phyloP scores from a whole-genome alignment of 1,140 invertebrate species.

The Heliconius hewitsoni region DNA sequence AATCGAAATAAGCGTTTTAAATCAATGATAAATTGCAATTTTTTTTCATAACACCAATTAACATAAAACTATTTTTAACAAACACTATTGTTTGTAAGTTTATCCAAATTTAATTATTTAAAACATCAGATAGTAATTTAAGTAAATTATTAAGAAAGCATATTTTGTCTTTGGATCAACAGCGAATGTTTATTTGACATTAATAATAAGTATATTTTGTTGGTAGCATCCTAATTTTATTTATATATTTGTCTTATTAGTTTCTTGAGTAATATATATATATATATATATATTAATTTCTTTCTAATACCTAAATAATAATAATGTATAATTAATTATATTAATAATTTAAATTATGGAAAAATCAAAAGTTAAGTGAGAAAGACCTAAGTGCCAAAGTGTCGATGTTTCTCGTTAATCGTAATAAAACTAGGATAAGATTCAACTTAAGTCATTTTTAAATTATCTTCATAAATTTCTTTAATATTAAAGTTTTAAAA shows the following conservation, averaged over 20 bases:
- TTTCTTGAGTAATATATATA: no score
- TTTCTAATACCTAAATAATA: no score
- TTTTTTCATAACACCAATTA: conserved; percentile 34
- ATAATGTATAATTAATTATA: no score
- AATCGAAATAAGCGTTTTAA: conserved; percentile 11
- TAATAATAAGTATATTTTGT: not conserved
- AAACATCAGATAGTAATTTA: conserved; percentile 15
- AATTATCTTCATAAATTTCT: not conserved
- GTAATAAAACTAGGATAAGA: conserved; percentile 46
- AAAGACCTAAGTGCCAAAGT: conserved; percentile 71
- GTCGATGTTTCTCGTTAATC: conserved; percentile 50
- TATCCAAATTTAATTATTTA: not conserved
- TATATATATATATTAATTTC: no score
- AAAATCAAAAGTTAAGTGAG: conserved; percentile 37
- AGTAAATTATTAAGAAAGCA: not conserved
- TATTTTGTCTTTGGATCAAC: not conserved
- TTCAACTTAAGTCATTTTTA: conserved; percentile 29
- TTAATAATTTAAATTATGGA: not conserved
- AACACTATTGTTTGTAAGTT: not conserved
- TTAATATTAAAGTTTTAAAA: not conserved
- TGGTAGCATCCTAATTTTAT: not conserved
- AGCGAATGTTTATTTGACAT: not conserved
- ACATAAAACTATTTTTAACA: no score
- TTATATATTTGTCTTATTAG: not conserved
- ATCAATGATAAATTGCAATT: no score